phyloP scores from a whole-genome alignment of 2,797 vertebrate species.

The Toxotes lorentzi region DNA sequence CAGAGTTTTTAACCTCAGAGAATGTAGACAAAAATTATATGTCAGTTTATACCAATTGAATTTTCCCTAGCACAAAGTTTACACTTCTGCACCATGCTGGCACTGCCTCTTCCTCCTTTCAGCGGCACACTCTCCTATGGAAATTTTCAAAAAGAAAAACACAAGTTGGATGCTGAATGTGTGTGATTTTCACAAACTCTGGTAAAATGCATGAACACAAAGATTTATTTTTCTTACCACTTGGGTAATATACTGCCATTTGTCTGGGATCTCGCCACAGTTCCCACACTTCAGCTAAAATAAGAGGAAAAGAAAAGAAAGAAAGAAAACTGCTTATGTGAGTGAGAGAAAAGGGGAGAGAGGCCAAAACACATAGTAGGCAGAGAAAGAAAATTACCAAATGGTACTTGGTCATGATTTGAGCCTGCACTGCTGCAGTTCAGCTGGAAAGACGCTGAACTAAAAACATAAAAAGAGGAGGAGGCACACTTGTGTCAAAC shows the following conservation, averaged over 20 bases:
- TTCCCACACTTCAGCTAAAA: conserved; percentile 95
- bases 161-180: not conserved
- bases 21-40: not conserved
- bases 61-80: conserved; percentile 96
- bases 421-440: not conserved
- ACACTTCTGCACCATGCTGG: conserved; percentile 98
- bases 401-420: not conserved
- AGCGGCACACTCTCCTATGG: conserved; percentile 92
- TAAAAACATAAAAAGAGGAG: not conserved
- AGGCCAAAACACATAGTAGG: not conserved
- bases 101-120: conserved; percentile 95
- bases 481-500: no score
- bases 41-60: conserved; percentile 89
- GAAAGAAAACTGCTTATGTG: not conserved
- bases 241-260: conserved; percentile 95
- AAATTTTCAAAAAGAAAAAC: not conserved
- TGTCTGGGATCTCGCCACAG: conserved; percentile 94
- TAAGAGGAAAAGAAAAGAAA: not conserved
- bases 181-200: not conserved
- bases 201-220: not conserved
- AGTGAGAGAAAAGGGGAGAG: not conserved
- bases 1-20: not conserved
- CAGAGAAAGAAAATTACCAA: not conserved
- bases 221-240: conserved; percentile 81
- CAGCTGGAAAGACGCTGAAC: not conserved